A percentile compares a stretch with the other conserved stretches of the same genome.
Conservation (phyloP, 2,888 invertebrate genomes). For the Abscondita cerata region DNA sequence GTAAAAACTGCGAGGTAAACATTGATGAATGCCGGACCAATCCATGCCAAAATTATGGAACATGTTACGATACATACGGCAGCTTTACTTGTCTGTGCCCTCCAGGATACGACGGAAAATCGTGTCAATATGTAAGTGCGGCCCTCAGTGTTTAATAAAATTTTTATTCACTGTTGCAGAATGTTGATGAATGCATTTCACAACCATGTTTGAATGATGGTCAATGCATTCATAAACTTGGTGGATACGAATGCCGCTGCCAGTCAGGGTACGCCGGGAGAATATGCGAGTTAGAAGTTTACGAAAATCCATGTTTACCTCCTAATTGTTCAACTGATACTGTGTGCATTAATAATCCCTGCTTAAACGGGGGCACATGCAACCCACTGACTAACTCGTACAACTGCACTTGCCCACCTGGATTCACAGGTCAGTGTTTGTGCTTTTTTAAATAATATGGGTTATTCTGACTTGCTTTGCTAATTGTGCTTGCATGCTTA, state of each 20-base stretch:
- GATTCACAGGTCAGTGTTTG: constrained; percentile 68
- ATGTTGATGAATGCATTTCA: constrained; percentile 65
- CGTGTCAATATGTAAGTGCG: constrained; percentile 72
- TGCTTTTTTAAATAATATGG: constrained; percentile 19
- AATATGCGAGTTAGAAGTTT: constrained; percentile 60
- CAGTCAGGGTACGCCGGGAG: constrained; percentile 62
- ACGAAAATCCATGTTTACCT: constrained; percentile 46
- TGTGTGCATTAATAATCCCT: constrained; percentile 73
- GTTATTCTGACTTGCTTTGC: constrained; percentile 30
- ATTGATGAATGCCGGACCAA: constrained; percentile 79
- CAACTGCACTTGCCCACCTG: constrained; percentile 75
- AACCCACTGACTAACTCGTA: constrained; percentile 62
- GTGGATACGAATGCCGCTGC: constrained; percentile 66
- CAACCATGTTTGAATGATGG: constrained; percentile 69
- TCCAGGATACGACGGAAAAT: constrained; percentile 79
- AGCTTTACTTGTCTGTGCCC: constrained; percentile 80
- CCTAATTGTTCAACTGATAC: constrained; percentile 60
- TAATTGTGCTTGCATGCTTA: constrained; percentile 32
- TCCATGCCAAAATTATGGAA: constrained; percentile 76
- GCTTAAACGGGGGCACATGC: constrained; percentile 80
- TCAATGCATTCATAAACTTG: constrained; percentile 65
- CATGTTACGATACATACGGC: constrained; percentile 85
- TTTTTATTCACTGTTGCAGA: constrained; percentile 45
- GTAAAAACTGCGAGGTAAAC: constrained; percentile 76
- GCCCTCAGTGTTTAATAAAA: not conserved